These are phyloP conservation scores for Amblyjoppa fuscipennis DNA, from an alignment of 2,888 invertebrate genomes.

Conservation along the genomic window DNA sequence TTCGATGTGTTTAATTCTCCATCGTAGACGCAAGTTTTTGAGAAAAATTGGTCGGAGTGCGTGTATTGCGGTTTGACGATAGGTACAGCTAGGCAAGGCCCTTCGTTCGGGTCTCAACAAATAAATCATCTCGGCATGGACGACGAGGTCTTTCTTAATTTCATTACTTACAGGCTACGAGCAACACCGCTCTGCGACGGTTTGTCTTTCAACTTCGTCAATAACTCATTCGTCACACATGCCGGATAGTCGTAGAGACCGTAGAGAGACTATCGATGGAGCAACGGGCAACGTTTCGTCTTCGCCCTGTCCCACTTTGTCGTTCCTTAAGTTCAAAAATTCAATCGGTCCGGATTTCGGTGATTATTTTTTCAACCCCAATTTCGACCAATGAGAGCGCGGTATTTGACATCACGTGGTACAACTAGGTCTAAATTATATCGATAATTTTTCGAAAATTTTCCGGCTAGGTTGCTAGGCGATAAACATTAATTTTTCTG, in stretches of 20 bases:
- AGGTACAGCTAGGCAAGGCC: not conserved
- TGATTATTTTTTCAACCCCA: not conserved
- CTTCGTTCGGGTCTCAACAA: conserved; percentile 10
- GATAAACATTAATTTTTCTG: too few relatives aligned
- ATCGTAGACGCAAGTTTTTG: not conserved
- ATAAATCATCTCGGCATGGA: not conserved
- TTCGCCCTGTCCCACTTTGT: not conserved
- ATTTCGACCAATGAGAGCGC: too few relatives aligned
- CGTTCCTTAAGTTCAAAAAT: not conserved
- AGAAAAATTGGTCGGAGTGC: conserved; percentile 23
- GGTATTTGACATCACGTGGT: too few relatives aligned
- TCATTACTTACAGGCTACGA: conserved; percentile 40
- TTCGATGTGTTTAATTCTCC: conserved; percentile 3
- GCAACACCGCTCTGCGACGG: not conserved
- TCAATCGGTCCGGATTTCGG: not conserved
- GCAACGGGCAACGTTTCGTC: not conserved
- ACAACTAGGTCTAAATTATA: too few relatives aligned
- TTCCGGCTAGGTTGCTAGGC: too few relatives aligned
- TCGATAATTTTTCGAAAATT: too few relatives aligned
- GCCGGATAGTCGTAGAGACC: not conserved
- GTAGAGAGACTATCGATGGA: not conserved
- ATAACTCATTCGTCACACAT: not conserved
- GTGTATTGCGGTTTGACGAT: conserved; percentile 1
- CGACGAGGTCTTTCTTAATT: conserved; percentile 8
- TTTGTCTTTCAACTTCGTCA: not conserved